phyloP scores from a whole-genome alignment of 2,888 invertebrate genomes.

The Sphecodes monilicornis region DNA sequence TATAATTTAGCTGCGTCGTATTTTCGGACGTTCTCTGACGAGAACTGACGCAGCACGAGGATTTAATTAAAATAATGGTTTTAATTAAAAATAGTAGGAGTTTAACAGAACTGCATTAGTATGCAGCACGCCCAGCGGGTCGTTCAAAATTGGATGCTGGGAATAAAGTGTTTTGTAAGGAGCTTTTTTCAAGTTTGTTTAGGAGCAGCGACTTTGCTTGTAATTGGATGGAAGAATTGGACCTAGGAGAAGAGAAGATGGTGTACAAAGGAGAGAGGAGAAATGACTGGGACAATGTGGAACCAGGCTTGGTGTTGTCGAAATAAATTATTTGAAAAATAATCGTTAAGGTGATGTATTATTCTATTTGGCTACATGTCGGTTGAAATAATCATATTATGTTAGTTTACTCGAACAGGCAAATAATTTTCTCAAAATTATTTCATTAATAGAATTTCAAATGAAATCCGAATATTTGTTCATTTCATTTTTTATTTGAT shows the following conservation, averaged over 20 bases:
- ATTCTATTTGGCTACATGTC: neutral
- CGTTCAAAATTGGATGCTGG: neutral
- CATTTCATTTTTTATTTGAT: too few relatives aligned
- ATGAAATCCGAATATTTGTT: too few relatives aligned
- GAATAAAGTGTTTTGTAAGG: neutral
- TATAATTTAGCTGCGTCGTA: neutral
- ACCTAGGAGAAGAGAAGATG: neutral
- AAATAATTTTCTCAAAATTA: too few relatives aligned
- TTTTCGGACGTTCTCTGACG: neutral
- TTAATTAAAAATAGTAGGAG: neutral
- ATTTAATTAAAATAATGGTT: neutral
- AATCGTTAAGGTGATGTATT: neutral
- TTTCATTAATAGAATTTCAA: too few relatives aligned
- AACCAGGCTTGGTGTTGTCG: too few relatives aligned
- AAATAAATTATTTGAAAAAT: neutral
- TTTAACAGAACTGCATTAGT: neutral
- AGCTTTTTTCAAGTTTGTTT: neutral
- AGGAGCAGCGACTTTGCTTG: neutral
- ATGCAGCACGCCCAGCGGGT: neutral
- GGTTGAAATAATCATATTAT: neutral
- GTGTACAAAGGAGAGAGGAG: too few relatives aligned
- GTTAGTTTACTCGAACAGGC: too few relatives aligned
- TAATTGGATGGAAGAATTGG: neutral
- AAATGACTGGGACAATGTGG: too few relatives aligned
- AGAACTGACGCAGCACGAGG: neutral